phyloP scores from a whole-genome alignment of 2,888 invertebrate genomes.

The Brenthis ino region DNA sequence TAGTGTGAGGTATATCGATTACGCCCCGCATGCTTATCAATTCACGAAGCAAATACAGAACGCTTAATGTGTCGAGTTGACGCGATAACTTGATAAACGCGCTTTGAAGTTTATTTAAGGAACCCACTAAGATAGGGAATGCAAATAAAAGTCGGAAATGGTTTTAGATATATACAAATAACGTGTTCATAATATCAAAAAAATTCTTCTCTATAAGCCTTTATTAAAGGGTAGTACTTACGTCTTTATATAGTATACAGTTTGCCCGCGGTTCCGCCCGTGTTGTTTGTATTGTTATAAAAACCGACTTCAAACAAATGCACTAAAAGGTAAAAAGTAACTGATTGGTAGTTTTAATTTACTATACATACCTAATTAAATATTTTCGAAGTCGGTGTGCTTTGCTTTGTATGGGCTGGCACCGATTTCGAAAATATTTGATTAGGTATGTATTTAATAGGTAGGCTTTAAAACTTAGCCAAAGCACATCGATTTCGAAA shows the following conservation, averaged over 20 bases:
- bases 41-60: conserved; percentile 53
- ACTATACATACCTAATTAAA: too few species aligned
- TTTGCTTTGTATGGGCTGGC: too few species aligned
- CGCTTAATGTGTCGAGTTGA: conserved; percentile 46
- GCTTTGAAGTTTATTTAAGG: conserved; percentile 44
- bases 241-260: neutral
- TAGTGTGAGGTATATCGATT: conserved; percentile 46
- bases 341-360: too few species aligned
- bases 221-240: neutral
- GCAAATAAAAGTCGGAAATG: conserved; percentile 36
- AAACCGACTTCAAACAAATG: too few species aligned
- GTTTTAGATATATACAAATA: conserved; percentile 19
- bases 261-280: too few species aligned
- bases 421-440: too few species aligned
- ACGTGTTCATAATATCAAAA: neutral
- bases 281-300: too few species aligned
- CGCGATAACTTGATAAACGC: conserved; percentile 43
- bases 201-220: neutral
- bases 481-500: too few species aligned
- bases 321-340: too few species aligned
- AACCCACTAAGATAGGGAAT: conserved; percentile 40
- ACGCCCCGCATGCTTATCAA: conserved; percentile 57
- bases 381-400: too few species aligned
- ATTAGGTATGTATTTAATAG: too few species aligned
- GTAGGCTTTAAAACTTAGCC: too few species aligned